Base-by-base conservation (phyloP, 2,888 invertebrate genomes). In the Xestia sexstrigata region DNA sequence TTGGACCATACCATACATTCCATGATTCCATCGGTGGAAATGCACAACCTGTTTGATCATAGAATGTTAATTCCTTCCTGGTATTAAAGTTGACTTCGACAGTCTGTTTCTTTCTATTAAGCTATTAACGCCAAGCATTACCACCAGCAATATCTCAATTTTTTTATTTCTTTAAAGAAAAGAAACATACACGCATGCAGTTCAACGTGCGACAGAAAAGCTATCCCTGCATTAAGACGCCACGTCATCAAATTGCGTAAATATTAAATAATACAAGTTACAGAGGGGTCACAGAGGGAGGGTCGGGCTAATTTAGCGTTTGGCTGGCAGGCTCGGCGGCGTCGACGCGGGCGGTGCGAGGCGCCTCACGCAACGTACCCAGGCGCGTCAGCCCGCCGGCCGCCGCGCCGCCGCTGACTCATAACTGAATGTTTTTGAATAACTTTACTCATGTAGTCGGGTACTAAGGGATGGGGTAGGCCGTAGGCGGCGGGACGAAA, bases 351-450 rank as follows among this genome's bases (percentile, higher is more conserved):
- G 63, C 67, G 26, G 62, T 13, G 45, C 49, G 70, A 60, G 90
- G 89, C 90, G 89, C 90, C 91, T 69, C 91, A 90, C 89, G 90
- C 90, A 78, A 87, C 60, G 63, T 62, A 15, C 23, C 68, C 45
- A 60, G 82, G n/a, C 88, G 86, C 85, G 86, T 74, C 87, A 67
- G 70, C 66, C 74, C 71, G 87, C 78, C 88, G n/a, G n/a, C n/a
- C n/a, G n/a, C n/a, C n/a, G n/a, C n/a, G 86, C 84, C 86, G 62
- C 55, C 87, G 72, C 89, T 88, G 89, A 86, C 86, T 89, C 87
- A 86, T 79, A 63, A 79, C 78, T 84, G 81, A 82, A 72, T 77
- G 58, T 70, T 86, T 76, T 83, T 74, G 76, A 79, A 83, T 72
- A 72, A 83, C 49, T 79, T 83, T 69, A 79, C 60, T 55, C 42